These are phyloP conservation scores for Heptranchias perlo DNA, from an alignment of 2,113 vertebrate species.

Conservation along the genomic window DNA sequence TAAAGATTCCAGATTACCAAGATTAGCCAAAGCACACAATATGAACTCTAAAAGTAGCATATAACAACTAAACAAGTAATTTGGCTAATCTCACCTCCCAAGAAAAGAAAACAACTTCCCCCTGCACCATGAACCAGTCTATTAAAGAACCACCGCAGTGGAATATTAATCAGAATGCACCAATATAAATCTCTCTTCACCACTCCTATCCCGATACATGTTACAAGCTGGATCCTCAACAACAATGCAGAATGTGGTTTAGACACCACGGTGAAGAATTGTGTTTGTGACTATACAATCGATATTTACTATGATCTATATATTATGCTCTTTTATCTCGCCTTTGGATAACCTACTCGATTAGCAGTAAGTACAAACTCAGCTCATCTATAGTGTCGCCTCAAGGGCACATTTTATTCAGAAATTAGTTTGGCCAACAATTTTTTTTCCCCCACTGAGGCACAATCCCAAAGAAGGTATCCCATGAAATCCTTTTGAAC, in stretches of 20 bases:
- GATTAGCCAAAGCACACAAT: neutral
- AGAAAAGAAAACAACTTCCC: neutral
- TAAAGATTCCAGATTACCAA: too few relatives aligned
- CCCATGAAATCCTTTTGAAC: neutral
- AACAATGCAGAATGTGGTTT: neutral
- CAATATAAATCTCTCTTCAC: neutral
- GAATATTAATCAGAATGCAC: neutral
- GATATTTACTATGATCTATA: neutral
- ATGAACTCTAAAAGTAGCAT: neutral
- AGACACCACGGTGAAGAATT: neutral
- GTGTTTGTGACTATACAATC: neutral
- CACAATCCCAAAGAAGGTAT: neutral
- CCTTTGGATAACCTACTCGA: neutral
- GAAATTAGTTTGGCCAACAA: neutral
- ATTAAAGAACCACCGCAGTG: neutral
- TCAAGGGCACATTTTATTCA: neutral
- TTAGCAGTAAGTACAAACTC: neutral
- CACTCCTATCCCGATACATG: too few relatives aligned
- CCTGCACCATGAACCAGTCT: neutral
- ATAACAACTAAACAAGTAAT: neutral
- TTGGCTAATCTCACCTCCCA: neutral
- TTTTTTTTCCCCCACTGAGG: neutral
- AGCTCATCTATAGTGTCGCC: neutral
- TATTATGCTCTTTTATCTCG: neutral
- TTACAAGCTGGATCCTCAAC: neutral